Evolutionary conservation across 2,797 vertebrate species (phyloP), one percentile per base, ranked within the genome.

Genomic region (Danio jaintianensis): DNA sequence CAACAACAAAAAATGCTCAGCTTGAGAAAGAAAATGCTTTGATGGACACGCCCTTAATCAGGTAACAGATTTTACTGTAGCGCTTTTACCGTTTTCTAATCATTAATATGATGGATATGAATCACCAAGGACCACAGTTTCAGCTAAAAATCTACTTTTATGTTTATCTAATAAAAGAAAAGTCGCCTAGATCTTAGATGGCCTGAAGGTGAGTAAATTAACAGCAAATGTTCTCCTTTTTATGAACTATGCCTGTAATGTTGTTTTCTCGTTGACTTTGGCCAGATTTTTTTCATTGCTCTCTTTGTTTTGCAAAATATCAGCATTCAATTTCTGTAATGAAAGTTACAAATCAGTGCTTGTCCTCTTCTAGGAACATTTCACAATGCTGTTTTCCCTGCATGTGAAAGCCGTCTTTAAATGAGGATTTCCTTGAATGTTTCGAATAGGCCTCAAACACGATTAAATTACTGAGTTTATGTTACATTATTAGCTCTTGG

Each of bases 271-370:
- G 64, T 64, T 36, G 38, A 64, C 47, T 55, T 71, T 79, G 67
- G 58, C 58, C 38, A 11, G 20, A 15, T 2, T 6, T 6, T 48
- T 79, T 63, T 71, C 38, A 55, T 15, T 15, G 48, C 48, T 45
- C 52, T 63, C 52, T 53, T 47, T 59, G 36, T 36, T 71, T 81
- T 83, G 73, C 81, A 72, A 75, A 78, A 83, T 75, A 78, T 76
- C 36, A 71, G 43, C 36, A 72, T 71, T 73, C 85, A 58, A 78
- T 83, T 74, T 18, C 48, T 83, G 63, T 74, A 82, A 83, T 82
- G 73, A 78, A 85, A 70, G 62, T 67, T 69, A 73, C 79, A 80
- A 80, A 87, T 84, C 63, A 61, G 47, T 42, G 53, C 36, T 66
- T 16, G 50, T 64, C 47, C 10, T 61, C 18, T 69, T 16, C 53